Evolutionary conservation across 2,888 invertebrate genomes (phyloP), one percentile per base, ranked within the genome.

Genomic region (Agrotis ipsilon): DNA sequence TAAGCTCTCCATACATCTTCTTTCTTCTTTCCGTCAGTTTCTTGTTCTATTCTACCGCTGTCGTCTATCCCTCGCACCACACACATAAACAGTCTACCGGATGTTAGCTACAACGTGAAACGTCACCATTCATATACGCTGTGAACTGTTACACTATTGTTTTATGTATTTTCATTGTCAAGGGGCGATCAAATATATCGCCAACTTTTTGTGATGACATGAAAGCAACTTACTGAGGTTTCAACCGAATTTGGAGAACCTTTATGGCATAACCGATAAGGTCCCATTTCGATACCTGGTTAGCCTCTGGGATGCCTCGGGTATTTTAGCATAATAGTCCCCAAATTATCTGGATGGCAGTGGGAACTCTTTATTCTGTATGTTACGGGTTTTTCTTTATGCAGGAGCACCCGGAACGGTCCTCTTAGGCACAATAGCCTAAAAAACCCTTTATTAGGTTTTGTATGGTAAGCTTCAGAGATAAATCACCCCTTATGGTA

Each of bases 141-240:
- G 86, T 80, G 84, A 86, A 85, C 84, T 86, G 84, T 82, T 82
- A 85, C 85, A 74, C 75, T 73, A 78, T 81, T 85, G 83, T 85
- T 78, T 73, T 72, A 58, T 39, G 32, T 43, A 48, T 66, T 68
- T 83, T 83, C 85, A 84, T 77, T 82, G 85, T 72, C 85, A 84
- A 83, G 85, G 85, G 58, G 72, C 59, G 66, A 57, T 69, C 61
- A 51, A 52, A 71, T 64, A 60, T 68, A 58, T 63, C 51, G 45
- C 54, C n/a, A 14, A 39, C 45, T 72, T 76, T 69, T 67, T 68
- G n/a, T 19, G 43, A 16, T 14, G 49, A 45, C 78, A 78, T 68
- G 75, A 78, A 75, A 72, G 78, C 21, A 58, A 61, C 49, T 76
- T 46, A 21, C 19, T 24, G 19, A 49, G 19, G 9, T 32, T 52